These are phyloP conservation scores for Bungarus multicinctus DNA, from an alignment of 2,113 vertebrate species.

Conservation along the genomic window DNA sequence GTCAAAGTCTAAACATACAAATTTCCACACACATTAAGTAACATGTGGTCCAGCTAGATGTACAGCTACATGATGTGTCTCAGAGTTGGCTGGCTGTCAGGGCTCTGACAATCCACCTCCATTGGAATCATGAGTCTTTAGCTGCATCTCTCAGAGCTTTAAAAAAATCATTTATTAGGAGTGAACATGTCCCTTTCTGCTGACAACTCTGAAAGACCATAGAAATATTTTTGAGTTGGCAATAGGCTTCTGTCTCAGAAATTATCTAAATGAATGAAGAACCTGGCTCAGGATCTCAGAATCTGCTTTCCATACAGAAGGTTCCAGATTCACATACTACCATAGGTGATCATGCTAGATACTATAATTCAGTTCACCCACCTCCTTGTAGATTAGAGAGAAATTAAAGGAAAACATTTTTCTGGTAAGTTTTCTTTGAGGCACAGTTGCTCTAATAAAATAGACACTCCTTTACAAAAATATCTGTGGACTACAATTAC, in stretches of 20 bases:
- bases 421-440: neutral
- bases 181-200: too few relatives aligned
- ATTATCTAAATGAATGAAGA: neutral
- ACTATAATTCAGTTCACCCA: neutral
- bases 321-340: neutral
- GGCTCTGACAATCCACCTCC: too few relatives aligned
- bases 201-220: too few relatives aligned
- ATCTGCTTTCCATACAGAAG: neutral
- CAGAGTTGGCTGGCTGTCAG: too few relatives aligned
- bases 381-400: neutral
- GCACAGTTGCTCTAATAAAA: neutral
- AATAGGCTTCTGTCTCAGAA: neutral
- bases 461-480: neutral
- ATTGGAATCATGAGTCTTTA: too few relatives aligned
- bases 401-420: neutral
- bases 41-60: neutral
- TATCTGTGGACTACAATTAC: neutral
- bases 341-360: neutral
- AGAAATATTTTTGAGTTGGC: too few relatives aligned
- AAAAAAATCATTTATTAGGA: too few relatives aligned
- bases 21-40: neutral
- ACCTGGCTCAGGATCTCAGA: neutral
- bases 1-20: neutral
- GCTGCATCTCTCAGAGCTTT: too few relatives aligned
- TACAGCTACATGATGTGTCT: too few relatives aligned